Base-by-base conservation (phyloP, 2,113 vertebrate genomes). In the Alces alces region DNA sequence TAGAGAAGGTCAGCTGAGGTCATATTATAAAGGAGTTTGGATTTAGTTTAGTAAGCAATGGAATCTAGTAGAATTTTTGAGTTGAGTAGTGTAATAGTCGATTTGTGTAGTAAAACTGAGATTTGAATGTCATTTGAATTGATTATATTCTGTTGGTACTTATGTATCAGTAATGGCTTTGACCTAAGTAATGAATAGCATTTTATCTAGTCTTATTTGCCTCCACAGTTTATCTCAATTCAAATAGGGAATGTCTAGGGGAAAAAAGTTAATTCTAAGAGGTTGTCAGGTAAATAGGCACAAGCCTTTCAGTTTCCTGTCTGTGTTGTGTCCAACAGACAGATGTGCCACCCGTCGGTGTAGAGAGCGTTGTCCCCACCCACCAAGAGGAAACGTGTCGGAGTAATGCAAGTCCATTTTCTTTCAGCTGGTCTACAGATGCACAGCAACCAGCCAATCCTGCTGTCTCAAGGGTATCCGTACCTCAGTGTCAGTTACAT, bases 381-480 rank as follows among this genome's bases (percentile, higher is more conserved):
- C 98, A 98, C 98, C 98, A 91, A 96, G 97, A 98, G 98, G 97
- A 98, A 98, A 98, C 61, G 97, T 97, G 93, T 98, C 98, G 97
- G 98, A 98, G 96, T 98, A 98, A 98, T 84, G 98, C 97, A 96
- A 97, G 98, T 98, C 97, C 97, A 88, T 98, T 98, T 98, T 98
- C 97, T 99, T 99, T 96, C 98, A 98, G 97, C 98, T 99, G 99
- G 99, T 98, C 99, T 99, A 97, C 98, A 99, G 98, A 99, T 99
- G 97, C 99, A 99, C 98, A 99, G 98, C 54, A 99, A 99, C 98
- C 99, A 99, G 92, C 99, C 99, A 98, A 99, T 99, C 99, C 99
- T 99, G 98, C 99, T 99, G 97, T 99, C 99, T 97, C 99, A 99
- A 95, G 99, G 99, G 98, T 99, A 99, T 95, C 99, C 99, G 97